Percentiles rank a stretch among this genome's conserved stretches.
Conservation (phyloP, 2,888 invertebrate genomes). For the Athalia cordata region DNA sequence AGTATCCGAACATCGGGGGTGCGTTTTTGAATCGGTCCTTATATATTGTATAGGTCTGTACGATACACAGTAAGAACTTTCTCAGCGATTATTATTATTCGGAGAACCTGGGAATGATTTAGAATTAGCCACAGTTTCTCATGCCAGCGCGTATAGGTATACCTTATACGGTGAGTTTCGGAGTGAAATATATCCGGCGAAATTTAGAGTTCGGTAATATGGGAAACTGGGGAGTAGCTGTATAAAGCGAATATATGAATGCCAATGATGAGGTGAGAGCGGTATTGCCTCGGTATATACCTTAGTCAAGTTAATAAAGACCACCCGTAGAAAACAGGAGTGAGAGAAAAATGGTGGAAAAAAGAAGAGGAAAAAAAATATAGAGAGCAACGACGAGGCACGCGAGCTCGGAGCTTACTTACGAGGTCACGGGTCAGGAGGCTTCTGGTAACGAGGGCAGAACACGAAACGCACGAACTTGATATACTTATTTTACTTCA, state of each 20-base stretch:
- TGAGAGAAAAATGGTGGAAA: neutral
- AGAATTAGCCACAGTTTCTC: neutral
- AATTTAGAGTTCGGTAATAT: conserved; percentile 49
- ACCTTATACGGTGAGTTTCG: neutral
- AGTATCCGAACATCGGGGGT: too few relatives aligned
- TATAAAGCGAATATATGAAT: conserved; percentile 61
- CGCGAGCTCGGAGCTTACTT: conserved; percentile 50
- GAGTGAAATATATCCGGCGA: neutral
- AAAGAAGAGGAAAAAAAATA: neutral
- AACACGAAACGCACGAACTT: conserved; percentile 35
- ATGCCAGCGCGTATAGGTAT: too few relatives aligned
- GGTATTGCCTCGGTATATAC: conserved; percentile 57
- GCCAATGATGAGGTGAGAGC: conserved; percentile 58
- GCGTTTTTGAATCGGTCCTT: too few relatives aligned
- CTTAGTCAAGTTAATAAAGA: conserved; percentile 59
- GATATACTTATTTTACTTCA: conserved; percentile 14
- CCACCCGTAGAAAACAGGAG: conserved; percentile 26
- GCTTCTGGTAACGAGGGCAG: conserved; percentile 41
- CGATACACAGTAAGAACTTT: too few relatives aligned
- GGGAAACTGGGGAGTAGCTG: conserved; percentile 26
- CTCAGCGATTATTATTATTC: too few relatives aligned
- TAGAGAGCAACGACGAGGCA: conserved; percentile 24
- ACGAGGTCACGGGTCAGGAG: conserved; percentile 45
- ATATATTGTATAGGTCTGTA: too few relatives aligned
- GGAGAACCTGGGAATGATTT: too few relatives aligned